phyloP scores from a whole-genome alignment of 1,140 invertebrate species.

The Elymnias hypermnestra region DNA sequence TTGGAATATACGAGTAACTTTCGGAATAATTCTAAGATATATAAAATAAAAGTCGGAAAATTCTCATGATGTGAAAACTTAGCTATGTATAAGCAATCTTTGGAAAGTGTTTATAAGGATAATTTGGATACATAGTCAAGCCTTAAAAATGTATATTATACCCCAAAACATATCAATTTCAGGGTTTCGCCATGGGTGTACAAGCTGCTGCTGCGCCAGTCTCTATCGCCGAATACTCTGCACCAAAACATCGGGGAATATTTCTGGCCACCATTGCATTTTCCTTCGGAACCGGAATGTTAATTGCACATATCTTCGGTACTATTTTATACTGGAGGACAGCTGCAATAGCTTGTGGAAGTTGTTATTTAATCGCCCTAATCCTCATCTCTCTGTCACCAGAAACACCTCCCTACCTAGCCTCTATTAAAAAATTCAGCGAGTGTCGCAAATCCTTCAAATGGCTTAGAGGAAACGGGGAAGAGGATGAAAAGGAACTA shows the following conservation, averaged over 20 bases:
- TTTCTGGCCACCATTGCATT: constrained; percentile 65
- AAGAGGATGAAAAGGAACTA: constrained; percentile 52
- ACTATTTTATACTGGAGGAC: constrained; percentile 58
- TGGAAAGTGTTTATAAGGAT: no score
- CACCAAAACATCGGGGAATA: constrained; percentile 50
- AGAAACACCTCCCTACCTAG: constrained; percentile 61
- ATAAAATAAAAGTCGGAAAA: no score
- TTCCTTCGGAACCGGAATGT: constrained; percentile 64
- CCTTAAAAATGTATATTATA: no score
- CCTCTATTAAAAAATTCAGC: constrained; percentile 38
- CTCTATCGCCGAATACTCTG: constrained; percentile 63
- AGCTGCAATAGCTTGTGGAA: constrained; percentile 55
- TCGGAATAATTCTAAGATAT: no score
- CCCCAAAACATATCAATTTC: constrained; percentile 13
- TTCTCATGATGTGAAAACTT: no score
- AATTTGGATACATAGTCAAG: no score
- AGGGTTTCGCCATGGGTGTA: constrained; percentile 67
- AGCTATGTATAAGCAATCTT: no score
- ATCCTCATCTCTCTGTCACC: constrained; percentile 50
- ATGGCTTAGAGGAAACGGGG: constrained; percentile 48
- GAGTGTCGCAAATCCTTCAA: constrained; percentile 51
- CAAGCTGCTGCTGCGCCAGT: constrained; percentile 58
- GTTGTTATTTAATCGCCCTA: constrained; percentile 46
- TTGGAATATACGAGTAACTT: no score
- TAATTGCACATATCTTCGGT: constrained; percentile 58